Conservation (phyloP, 2,113 vertebrate genomes). For the Gasterosteus aculeatus region DNA sequence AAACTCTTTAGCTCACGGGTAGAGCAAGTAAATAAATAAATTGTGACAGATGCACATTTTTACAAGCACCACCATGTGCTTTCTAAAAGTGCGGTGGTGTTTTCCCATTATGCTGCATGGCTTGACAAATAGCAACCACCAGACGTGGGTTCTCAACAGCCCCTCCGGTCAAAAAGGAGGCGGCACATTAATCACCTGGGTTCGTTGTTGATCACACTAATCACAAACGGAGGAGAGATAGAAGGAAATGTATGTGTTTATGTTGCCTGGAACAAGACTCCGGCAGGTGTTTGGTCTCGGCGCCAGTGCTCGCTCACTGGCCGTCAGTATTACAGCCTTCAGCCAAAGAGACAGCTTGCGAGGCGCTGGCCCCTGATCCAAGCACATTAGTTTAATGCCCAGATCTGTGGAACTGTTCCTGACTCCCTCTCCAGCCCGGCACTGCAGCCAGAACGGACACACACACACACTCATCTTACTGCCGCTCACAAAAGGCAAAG, state of each 20-base stretch:
- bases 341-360: conserved; percentile 79
- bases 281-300: conserved; percentile 76
- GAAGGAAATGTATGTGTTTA: conserved; percentile 70
- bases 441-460: conserved; percentile 44
- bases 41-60: conserved; percentile 48
- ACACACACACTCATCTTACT: conserved; percentile 35
- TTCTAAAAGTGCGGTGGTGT: conserved; percentile 33
- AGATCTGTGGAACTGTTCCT: conserved; percentile 72
- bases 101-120: conserved; percentile 30
- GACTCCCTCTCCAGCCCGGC: conserved; percentile 56
- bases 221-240: conserved; percentile 61
- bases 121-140: conserved; percentile 30
- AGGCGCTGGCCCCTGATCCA: conserved; percentile 77
- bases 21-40: conserved; percentile 38
- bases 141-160: conserved; percentile 15
- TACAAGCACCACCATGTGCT: conserved; percentile 41
- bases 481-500: conserved; percentile 55
- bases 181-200: conserved; percentile 46
- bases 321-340: conserved; percentile 64
- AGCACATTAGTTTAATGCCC: conserved; percentile 80
- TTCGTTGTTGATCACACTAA: conserved; percentile 69
- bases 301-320: conserved; percentile 59
- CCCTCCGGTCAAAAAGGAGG: conserved; percentile 24
- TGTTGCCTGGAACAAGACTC: conserved; percentile 69
- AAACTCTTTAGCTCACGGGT: conserved; percentile 4